Evolutionary conservation across 2,113 vertebrate species (phyloP), one percentile per base, ranked within the genome.

Genomic region (Mola mola): DNA sequence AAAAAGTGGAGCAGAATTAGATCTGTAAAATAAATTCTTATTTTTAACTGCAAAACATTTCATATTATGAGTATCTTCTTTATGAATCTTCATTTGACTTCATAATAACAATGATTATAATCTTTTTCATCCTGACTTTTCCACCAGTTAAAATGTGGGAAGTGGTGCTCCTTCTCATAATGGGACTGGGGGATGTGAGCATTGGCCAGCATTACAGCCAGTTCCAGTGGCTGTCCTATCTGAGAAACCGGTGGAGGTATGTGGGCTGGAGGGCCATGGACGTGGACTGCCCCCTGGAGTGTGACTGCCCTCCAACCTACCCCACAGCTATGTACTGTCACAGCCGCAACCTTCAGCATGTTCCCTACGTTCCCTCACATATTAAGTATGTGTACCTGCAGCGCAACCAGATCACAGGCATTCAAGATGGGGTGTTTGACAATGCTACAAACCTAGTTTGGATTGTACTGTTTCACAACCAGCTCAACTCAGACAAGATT

Each of bases 331-430:
- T 99, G 97, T 98, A 97, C 79, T 99, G 96, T 48, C 92, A 97
- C 56, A 86, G 90, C 42, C 93, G 96, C 53, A 95, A 95, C 80
- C 81, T 99, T 41, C 94, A 95, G 76, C 94, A 91, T 1, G 87
- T 98, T 26, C 96, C 96, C 0, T 92, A 93, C 16, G 87, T 98
- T 10, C 97, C 97, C 24, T 65, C 92, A 21, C 94, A 94, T 37
- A 95, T 99, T 67, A 96, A 96, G 69, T 99, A 99, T 19, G 93
- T 96, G 56, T 99, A 98, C 84, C 88, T 98, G 52, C 93, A 98
- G 74, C 92, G 91, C 37, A 99, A 99, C 84, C 91, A 93, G 86
- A 95, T 99, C 50, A 92, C 93, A 2, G 87, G 92, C 28, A 96
- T 98, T 75, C 93, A 93, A 38, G 92, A 94, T 10, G 94, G 94